Base-by-base conservation (phyloP, 1,140 invertebrate genomes). In the Teleopsis dalmanni region DNA sequence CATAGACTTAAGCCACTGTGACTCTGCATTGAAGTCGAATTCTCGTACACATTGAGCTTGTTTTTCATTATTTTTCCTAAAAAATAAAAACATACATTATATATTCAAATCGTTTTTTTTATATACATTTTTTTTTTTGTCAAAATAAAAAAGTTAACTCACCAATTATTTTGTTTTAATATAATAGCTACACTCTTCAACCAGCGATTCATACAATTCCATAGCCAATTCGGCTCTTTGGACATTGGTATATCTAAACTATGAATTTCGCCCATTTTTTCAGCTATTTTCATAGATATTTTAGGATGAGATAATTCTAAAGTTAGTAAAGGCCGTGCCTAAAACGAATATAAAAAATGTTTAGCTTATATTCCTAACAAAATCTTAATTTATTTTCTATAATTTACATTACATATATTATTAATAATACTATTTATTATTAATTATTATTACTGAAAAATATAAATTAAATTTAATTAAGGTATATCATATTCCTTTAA, bases 151-250 rank as follows among this genome's bases (percentile, higher is more conserved):
- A n/a, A n/a, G n/a, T n/a, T 25, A n/a, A 34, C 22, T 37, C 29
- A 47, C 45, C 40, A 44, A 27, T 43, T 26, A 6, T 19, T 51
- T 13, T 18, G 22, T 22, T 27, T 33, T 4, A 70, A 53, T 44
- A 69, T 67, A 27, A 48, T 59, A 23, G 72, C 61, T 7, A 76
- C 73, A 0, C 76, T 81, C 33, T 74, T 72, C 35, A 84, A 62
- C 85, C 84, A 88, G 53, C 84, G 83, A 10, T 76, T 71, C 75
- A 94, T 87, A 1, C 86, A 93, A 53, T 91, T 86, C 85, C 89
- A 95, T 0, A 98, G 71, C 91, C 91, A 97, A 22, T 83, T 82
- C 3, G 93, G 91, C 57, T 95, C 89, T 73, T 97, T 97, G 47
- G 84, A 91, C 50, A 97, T 82, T 0, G 95, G 95, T 54, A 97